phyloP scores from a whole-genome alignment of 2,113 vertebrate genomes.

The Pollachius pollachius region DNA sequence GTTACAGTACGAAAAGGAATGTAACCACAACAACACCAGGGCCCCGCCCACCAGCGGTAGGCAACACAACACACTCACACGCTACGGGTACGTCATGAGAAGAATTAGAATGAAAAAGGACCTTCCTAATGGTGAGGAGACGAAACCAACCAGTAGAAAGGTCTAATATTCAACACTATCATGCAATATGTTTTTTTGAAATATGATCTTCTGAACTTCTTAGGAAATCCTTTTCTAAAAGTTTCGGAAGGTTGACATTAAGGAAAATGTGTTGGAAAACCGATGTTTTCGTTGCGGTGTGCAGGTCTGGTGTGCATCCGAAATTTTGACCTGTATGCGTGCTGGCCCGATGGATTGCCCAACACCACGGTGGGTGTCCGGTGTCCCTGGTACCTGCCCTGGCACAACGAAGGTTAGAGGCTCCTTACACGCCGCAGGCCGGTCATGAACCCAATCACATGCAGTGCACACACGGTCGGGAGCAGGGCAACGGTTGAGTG shows the following conservation, averaged over 20 bases:
- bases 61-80: conserved; percentile 3
- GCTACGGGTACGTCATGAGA: not conserved
- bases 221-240: too few species aligned
- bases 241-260: too few species aligned
- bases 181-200: too few species aligned
- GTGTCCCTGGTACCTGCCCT: conserved; percentile 93
- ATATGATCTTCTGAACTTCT: too few species aligned
- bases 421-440: not conserved
- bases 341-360: conserved; percentile 90
- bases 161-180: too few species aligned
- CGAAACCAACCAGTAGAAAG: too few species aligned
- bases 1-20: conserved; percentile 69
- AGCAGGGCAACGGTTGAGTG: not conserved
- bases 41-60: conserved; percentile 60
- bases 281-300: not conserved
- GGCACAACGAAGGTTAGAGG: conserved; percentile 80
- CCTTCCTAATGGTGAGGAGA: not conserved
- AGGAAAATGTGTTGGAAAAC: too few species aligned
- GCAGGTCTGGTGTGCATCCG: conserved; percentile 89
- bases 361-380: conserved; percentile 85
- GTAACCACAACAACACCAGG: conserved; percentile 64
- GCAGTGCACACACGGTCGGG: not conserved
- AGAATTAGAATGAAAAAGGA: not conserved
- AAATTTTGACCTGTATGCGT: conserved; percentile 84
- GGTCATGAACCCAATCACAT: not conserved